Evolutionary conservation across 1,140 invertebrate genomes (phyloP), one percentile per base, ranked within the genome.

Genomic region (Nylanderia fulva): DNA sequence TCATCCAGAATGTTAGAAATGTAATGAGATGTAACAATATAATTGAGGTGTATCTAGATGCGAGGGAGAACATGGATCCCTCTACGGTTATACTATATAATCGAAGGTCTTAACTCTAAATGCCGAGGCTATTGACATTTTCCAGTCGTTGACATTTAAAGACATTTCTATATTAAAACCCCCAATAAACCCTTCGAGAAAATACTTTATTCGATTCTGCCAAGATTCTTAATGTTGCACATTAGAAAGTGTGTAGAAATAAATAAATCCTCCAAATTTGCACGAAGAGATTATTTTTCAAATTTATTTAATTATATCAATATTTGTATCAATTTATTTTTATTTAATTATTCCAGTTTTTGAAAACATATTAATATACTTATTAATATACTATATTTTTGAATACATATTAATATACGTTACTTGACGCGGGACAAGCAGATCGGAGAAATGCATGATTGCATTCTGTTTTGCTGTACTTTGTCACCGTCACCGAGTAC

Each of bases 61-160:
- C 42, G 39, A 39, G 56, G 27, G 18, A 61, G 61, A 24, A 60
- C 42, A 18, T 27, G 48, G 48, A n/a, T n/a, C n/a, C n/a, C 52
- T 39, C 8, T 21, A 21, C 52, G 77, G 18, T 71, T 58, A n/a
- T n/a, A 71, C 24, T 52, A 36, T 48, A 7, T 42, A 29, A 60
- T 29, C 66, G 52, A 56, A 72, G 77, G 66, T 82, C 36, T 80
- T 33, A 42, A 42, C 76, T 80, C 64, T 80, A 80, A 69, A 80
- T 80, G 77, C 66, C 77, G 77, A 33, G 52, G 66, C 64, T 82
- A 82, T 82, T 82, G 77, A 82, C 77, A 82, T 82, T 82, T 82
- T 58, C 77, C n/a, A 71, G 66, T 39, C 77, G 72, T 60, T 71
- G 77, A 71, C 77, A 82, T 82, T 82, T 82, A 29, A 33, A 82